Evolutionary conservation across 1,140 invertebrate genomes (phyloP).

Genomic region (Oedothorax gibbosus): DNA sequence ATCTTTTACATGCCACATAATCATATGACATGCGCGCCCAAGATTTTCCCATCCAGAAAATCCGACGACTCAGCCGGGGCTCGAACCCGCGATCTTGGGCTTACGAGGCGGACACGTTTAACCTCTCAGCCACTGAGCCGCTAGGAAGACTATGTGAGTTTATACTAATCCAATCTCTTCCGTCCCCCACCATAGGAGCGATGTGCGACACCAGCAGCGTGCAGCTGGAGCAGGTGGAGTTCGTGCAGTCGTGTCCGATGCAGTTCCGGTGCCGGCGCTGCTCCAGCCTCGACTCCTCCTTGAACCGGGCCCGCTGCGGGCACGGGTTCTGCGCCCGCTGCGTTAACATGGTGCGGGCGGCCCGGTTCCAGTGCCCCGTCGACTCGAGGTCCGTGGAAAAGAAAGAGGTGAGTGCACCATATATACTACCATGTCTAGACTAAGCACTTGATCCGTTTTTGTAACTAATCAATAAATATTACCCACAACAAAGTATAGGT

Average conservation of each 20-base stretch:
- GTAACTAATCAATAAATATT: too few species aligned
- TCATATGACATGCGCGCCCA: too few species aligned
- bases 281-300: constrained; percentile 22
- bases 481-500: too few species aligned
- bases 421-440: not conserved
- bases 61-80: too few species aligned
- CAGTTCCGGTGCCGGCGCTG: constrained; percentile 43
- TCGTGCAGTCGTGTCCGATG: constrained; percentile 43
- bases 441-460: too few species aligned
- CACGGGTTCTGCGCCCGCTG: constrained; percentile 51
- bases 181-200: not conserved
- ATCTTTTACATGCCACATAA: too few species aligned
- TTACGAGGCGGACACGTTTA: too few species aligned
- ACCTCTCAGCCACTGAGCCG: too few species aligned
- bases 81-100: too few species aligned
- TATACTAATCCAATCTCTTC: too few species aligned
- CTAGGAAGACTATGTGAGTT: too few species aligned
- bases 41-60: too few species aligned
- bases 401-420: constrained; percentile 30
- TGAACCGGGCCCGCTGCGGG: constrained; percentile 35
- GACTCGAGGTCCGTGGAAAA: constrained; percentile 52
- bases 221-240: constrained; percentile 53
- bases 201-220: not conserved
- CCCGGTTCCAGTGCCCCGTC: constrained; percentile 50
- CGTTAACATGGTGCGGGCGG: constrained; percentile 39